Conservation (phyloP, 1,140 invertebrate genomes). For the Notospermus geniculatus region DNA sequence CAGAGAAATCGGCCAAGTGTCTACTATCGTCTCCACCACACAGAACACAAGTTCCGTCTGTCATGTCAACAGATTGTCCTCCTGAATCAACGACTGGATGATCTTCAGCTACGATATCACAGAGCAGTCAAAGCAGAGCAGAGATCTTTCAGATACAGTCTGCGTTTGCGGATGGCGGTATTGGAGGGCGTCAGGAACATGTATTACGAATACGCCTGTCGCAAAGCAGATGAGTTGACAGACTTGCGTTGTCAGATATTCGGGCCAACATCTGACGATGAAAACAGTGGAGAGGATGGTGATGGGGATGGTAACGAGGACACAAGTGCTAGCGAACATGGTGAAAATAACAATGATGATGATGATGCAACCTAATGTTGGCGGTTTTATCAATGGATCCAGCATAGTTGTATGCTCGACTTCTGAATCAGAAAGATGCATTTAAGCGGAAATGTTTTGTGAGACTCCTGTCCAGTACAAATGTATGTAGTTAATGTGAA, state of each 20-base stretch:
- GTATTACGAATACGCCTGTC: slow-evolving; percentile 41
- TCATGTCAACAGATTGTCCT: slow-evolving; percentile 39
- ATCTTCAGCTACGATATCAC: slow-evolving; percentile 36
- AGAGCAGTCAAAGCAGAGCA: slow-evolving; percentile 32
- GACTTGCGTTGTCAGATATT: slow-evolving; percentile 31
- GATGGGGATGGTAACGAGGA: no score
- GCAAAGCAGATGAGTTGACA: slow-evolving; percentile 37
- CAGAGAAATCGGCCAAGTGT: no score
- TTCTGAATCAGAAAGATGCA: no score
- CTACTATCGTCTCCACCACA: background rate
- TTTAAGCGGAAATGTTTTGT: no score
- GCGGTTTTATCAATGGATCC: no score
- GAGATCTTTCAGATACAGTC: slow-evolving; percentile 36
- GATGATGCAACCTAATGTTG: no score
- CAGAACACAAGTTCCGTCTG: slow-evolving; percentile 23
- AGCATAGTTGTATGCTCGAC: no score
- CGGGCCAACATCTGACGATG: slow-evolving; percentile 24
- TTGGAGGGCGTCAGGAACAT: slow-evolving; percentile 43
- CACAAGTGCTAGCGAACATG: no score
- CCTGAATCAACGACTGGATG: slow-evolving; percentile 34
- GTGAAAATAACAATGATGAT: no score
- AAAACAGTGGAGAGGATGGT: slow-evolving; percentile 17
- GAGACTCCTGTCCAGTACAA: no score
- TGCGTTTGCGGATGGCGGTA: slow-evolving; percentile 39
- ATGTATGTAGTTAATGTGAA: no score